These are phyloP conservation scores for Drosophila aldrichi DNA, from an alignment of 2,888 invertebrate genomes.

Conservation along the genomic window DNA sequence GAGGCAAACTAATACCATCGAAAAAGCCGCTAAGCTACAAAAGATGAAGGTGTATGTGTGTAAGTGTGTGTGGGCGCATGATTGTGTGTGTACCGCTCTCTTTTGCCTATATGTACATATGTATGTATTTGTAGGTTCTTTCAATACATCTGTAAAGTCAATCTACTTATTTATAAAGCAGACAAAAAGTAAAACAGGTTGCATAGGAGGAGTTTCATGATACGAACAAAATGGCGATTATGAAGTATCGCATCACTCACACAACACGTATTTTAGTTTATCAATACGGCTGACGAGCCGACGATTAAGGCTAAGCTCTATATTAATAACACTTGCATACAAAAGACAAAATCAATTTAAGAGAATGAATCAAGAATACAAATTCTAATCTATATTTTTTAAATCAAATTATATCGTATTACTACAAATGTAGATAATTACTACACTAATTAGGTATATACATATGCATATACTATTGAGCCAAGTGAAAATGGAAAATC, in stretches of 20 bases:
- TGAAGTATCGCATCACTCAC: slow-evolving; percentile 4
- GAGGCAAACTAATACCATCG: too few species aligned
- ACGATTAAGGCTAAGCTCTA: neutral
- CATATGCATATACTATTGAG: too few species aligned
- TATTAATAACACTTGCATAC: too few species aligned
- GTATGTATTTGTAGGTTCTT: slow-evolving; percentile 11
- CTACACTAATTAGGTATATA: too few species aligned
- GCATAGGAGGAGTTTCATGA: slow-evolving; percentile 49
- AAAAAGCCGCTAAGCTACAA: neutral
- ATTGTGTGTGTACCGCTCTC: slow-evolving; percentile 14
- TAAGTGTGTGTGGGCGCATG: neutral
- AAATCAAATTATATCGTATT: too few species aligned
- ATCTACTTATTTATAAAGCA: slow-evolving; percentile 28
- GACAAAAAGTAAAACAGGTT: slow-evolving; percentile 44
- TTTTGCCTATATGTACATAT: slow-evolving; percentile 5
- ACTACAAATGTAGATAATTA: too few species aligned
- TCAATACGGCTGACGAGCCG: too few species aligned
- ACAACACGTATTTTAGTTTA: slow-evolving; percentile 2
- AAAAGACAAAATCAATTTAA: too few species aligned
- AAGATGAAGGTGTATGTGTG: neutral
- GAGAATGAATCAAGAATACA: too few species aligned
- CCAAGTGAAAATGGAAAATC: too few species aligned
- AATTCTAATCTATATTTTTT: too few species aligned
- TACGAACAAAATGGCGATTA: slow-evolving; percentile 43
- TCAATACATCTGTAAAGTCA: slow-evolving; percentile 39